These are phyloP conservation scores for Listronotus bonariensis DNA, from an alignment of 1,140 invertebrate species.

Conservation along the genomic window DNA sequence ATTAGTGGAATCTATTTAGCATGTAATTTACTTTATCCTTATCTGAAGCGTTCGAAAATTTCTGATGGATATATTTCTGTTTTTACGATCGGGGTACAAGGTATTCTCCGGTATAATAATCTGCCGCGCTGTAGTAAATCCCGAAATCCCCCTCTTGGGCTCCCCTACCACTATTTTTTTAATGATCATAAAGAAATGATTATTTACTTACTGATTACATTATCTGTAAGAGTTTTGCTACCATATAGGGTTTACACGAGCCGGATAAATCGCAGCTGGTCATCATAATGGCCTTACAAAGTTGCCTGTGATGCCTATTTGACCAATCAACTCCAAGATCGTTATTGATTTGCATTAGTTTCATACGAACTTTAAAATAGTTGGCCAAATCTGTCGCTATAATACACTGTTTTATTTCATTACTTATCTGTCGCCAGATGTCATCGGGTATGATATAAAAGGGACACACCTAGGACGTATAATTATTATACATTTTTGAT, in stretches of 20 bases:
- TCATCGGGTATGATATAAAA: slow-evolving; percentile 38
- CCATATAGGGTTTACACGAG: slow-evolving; percentile 60
- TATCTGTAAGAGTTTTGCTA: slow-evolving; percentile 59
- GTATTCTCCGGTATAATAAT: no score
- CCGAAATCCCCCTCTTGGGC: no score
- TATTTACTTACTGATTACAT: slow-evolving; percentile 57
- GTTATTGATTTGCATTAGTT: slow-evolving; percentile 56
- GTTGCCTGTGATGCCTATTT: slow-evolving; percentile 54
- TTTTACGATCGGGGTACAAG: no score
- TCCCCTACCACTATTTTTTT: no score
- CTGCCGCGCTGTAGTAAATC: no score
- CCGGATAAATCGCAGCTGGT: slow-evolving; percentile 63
- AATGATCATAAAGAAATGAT: slow-evolving; percentile 24
- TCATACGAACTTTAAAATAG: slow-evolving; percentile 59
- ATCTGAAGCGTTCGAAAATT: no score
- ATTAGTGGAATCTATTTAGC: no score
- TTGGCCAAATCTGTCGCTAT: slow-evolving; percentile 62
- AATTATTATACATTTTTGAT: no score
- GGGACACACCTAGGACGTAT: slow-evolving; percentile 36
- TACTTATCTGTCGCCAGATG: slow-evolving; percentile 41
- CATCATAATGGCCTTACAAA: slow-evolving; percentile 63
- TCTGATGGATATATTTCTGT: no score
- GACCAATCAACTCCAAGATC: slow-evolving; percentile 57
- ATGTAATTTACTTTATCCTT: no score
- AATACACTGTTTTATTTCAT: slow-evolving; percentile 61